Conservation (phyloP, 2,113 vertebrate genomes). For the Phrynocephalus versicolor region DNA sequence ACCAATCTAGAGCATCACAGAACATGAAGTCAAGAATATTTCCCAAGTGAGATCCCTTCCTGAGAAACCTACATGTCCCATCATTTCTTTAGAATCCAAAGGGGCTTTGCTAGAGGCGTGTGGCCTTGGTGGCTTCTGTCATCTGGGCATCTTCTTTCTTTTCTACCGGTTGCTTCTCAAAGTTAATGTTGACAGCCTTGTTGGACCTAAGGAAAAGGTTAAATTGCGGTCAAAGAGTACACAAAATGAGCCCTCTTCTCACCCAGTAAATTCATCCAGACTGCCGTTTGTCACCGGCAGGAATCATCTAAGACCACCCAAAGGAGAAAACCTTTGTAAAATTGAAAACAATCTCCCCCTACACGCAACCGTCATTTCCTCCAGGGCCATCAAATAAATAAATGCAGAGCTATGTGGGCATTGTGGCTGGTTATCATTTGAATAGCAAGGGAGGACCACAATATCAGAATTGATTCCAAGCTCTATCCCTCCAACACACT, state of each 20-base stretch:
- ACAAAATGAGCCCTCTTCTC: neutral
- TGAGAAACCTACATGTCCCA: neutral
- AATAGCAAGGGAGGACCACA: neutral
- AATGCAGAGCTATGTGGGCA: neutral
- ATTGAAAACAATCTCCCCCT: no score
- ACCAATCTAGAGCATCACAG: neutral
- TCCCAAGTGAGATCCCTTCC: neutral
- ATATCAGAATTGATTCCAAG: neutral
- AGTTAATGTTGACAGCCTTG: neutral
- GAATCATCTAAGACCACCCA: neutral
- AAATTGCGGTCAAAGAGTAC: neutral
- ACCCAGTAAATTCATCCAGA: neutral
- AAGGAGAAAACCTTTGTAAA: neutral
- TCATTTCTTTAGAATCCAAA: neutral
- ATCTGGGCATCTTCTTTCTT: neutral
- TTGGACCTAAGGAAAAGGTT: slow-evolving; percentile 16
- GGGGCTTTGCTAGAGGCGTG: slow-evolving; percentile 7
- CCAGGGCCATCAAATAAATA: neutral
- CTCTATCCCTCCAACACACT: no score
- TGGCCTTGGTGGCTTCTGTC: neutral
- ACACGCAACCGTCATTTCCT: no score
- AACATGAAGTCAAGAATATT: neutral
- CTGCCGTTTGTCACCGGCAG: neutral
- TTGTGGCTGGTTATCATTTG: neutral
- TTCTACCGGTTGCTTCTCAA: neutral